These are phyloP conservation scores for Hesperophylax magnus DNA, from an alignment of 1,140 invertebrate species.

Conservation along the genomic window DNA sequence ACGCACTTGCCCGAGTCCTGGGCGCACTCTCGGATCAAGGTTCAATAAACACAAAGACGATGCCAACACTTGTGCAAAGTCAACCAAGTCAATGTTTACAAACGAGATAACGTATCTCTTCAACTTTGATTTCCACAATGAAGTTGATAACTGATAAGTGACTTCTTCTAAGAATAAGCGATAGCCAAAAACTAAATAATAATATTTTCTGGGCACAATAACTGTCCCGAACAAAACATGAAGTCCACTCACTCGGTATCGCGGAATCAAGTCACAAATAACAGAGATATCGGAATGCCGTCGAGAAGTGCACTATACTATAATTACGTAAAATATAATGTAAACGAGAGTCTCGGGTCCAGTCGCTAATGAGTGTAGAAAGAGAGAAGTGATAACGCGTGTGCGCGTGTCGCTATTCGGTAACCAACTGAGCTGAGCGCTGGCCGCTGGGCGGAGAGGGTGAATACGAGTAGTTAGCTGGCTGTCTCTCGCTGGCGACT, in stretches of 20 bases:
- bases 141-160: conserved; percentile 1
- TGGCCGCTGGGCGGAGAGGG: background rate
- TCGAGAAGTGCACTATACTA: too few relatives aligned
- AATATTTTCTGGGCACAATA: background rate
- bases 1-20: too few relatives aligned
- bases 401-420: conserved; percentile 5
- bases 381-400: background rate
- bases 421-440: background rate
- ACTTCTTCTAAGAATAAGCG: background rate
- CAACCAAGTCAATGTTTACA: background rate
- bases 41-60: background rate
- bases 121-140: conserved; percentile 20
- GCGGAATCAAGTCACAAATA: background rate
- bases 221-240: background rate
- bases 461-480: background rate
- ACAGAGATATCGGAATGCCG: too few relatives aligned
- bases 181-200: background rate
- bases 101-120: conserved; percentile 60
- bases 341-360: too few relatives aligned
- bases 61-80: background rate
- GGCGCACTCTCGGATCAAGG: too few relatives aligned
- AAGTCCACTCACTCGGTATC: conserved; percentile 3
- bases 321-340: too few relatives aligned
- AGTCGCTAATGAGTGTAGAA: background rate
- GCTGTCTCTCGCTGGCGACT: background rate